Evolutionary conservation across 1,140 invertebrate species (phyloP), one percentile per base, ranked within the genome.

Genomic region (Drosophila orena): DNA sequence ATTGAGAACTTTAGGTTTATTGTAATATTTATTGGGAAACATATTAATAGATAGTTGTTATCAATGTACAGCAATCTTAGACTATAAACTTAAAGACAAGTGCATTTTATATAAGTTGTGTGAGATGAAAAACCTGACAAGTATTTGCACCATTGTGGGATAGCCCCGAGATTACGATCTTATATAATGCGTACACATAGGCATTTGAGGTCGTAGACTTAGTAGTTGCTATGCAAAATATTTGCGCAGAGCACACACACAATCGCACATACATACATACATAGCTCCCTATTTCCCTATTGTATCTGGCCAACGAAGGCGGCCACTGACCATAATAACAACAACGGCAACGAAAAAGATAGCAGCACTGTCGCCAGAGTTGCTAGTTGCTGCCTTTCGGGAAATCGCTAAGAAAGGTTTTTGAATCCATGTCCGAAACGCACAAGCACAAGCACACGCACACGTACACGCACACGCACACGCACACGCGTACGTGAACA

Each of bases 361-460:
- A 65, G 75, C 61, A 77, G 71, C 56, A 81, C 52, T 65, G 56
- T 53, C 60, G 54, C 57, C 43, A 81, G 61, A 40, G 64, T 22
- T 20, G 42, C 42, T 44, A 44, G 42, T 12, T 58, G 57, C 11
- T 56, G 59, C 72, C 52, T 72, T 66, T 66, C 49, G 47, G 80
- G 74, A 70, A 85, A 75, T 60, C 64, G 64, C 64, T 69, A 78
- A 86, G 83, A 81, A 85, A 79, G 73, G 80, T 75, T 79, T 79
- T 84, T 56, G 69, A 75, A 84, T 75, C 70, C 75, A 83, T 84
- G 38, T 59, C 59, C 44, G 46, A 68, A 68, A 64, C 61, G 61
- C 37, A 80, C 55, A 79, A 40, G 40, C 47, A 44, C 17, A 50
- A 34, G 40, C 46, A 46, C 50, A 47, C 44, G 17, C 34, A 49